Percentiles rank a stretch among this genome's conserved stretches.
phyloP scores from a whole-genome alignment of 2,113 vertebrate species.

The Jaculus jaculus region DNA sequence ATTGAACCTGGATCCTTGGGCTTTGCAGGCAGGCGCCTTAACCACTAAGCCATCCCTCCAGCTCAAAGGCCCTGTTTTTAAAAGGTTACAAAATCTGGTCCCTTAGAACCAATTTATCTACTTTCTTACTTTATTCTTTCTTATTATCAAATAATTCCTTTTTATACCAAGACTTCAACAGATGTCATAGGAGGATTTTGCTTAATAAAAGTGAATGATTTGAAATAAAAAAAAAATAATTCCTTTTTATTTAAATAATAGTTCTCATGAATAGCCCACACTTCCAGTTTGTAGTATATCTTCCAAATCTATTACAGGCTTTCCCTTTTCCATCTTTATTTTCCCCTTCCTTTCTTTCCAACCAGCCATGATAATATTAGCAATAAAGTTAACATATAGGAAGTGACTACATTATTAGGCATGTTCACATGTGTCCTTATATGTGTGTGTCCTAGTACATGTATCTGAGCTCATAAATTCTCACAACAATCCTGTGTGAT shows the following conservation, averaged over 20 bases:
- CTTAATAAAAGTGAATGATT: too few species aligned
- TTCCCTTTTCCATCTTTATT: neutral
- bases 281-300: neutral
- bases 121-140: neutral
- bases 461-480: neutral
- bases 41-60: too few species aligned
- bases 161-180: too few species aligned
- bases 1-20: too few species aligned
- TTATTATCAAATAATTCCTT: neutral
- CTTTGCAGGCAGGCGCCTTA: too few species aligned
- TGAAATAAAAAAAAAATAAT: too few species aligned
- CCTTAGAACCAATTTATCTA: neutral
- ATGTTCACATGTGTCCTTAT: neutral
- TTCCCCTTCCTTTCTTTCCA: neutral
- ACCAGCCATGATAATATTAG: neutral
- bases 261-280: neutral
- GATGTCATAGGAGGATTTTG: too few species aligned
- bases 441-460: neutral
- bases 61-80: neutral
- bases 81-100: neutral
- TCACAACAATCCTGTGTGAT: neutral
- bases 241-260: neutral
- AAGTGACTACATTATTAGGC: neutral
- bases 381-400: neutral
- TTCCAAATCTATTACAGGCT: neutral